Percentiles rank a stretch among this genome's conserved stretches.
phyloP scores from a whole-genome alignment of 2,797 vertebrate species.

The Crossoptilon crossoptilon region DNA sequence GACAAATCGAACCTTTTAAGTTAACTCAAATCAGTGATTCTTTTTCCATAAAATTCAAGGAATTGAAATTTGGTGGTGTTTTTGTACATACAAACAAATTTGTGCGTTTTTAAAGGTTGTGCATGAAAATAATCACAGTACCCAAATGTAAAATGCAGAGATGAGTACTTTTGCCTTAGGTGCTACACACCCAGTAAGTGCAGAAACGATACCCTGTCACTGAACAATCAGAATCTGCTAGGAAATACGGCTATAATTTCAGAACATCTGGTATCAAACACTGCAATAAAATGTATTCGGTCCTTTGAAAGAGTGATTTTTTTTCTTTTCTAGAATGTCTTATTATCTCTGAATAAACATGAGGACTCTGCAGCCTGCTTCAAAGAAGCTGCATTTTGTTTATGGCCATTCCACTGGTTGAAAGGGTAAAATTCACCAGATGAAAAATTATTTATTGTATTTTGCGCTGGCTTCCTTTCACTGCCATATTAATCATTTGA shows the following conservation, averaged over 20 bases:
- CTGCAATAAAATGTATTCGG: not conserved
- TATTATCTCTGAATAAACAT: constrained; percentile 1
- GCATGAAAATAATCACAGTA: not conserved
- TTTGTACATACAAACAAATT: not conserved
- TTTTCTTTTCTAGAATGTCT: not conserved
- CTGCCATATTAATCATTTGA: not conserved
- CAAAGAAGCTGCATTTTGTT: not conserved
- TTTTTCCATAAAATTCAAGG: not conserved
- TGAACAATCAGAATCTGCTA: not conserved
- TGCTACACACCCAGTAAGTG: not conserved
- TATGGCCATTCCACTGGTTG: not conserved
- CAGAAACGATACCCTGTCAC: not conserved
- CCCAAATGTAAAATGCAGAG: not conserved
- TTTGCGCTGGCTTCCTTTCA: not conserved
- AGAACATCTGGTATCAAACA: not conserved
- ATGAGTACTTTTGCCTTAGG: not conserved
- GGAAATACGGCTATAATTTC: not conserved
- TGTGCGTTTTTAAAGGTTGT: not conserved
- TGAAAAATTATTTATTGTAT: not conserved
- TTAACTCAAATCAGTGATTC: not conserved
- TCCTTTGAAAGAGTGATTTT: not conserved
- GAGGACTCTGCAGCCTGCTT: not conserved
- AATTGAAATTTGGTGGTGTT: not conserved
- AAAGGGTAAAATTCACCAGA: not conserved
- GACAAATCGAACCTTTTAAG: not conserved